Conservation (phyloP, 2,797 vertebrate species). For the Apogon hyalosoma region DNA sequence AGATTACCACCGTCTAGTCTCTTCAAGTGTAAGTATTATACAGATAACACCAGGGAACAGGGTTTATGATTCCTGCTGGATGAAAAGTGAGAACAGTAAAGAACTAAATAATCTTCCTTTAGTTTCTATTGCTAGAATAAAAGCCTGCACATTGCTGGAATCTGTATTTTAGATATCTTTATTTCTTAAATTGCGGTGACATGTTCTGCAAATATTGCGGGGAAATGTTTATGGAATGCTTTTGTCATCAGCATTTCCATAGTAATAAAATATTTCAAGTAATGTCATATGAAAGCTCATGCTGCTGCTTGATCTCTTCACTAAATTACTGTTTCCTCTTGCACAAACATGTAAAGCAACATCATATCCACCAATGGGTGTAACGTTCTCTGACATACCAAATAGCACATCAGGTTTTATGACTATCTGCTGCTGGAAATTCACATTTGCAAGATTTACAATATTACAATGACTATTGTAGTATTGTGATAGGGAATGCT, state of each 20-base stretch:
- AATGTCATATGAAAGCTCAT: constrained; percentile 27
- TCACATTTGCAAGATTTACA: constrained; percentile 54
- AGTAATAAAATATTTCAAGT: constrained; percentile 29
- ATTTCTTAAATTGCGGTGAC: constrained; percentile 26
- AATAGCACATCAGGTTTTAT: constrained; percentile 47
- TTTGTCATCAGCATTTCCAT: constrained; percentile 30
- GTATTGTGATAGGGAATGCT: constrained; percentile 16
- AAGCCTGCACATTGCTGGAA: constrained; percentile 9
- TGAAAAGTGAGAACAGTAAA: constrained; percentile 40
- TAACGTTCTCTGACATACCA: constrained; percentile 23
- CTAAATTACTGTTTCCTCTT: constrained; percentile 28
- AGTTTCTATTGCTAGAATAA: constrained; percentile 19
- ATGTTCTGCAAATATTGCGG: constrained; percentile 27
- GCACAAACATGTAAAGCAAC: constrained; percentile 18
- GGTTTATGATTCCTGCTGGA: constrained; percentile 29
- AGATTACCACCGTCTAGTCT: constrained; percentile 38
- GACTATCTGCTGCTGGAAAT: constrained; percentile 32
- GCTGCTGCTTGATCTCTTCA: constrained; percentile 33
- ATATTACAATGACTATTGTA: not conserved
- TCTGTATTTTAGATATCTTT: constrained; percentile 9
- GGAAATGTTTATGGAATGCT: constrained; percentile 12
- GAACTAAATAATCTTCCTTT: constrained; percentile 23
- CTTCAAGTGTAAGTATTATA: constrained; percentile 43
- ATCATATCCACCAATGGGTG: not conserved
- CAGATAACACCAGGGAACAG: constrained; percentile 25